phyloP scores from a whole-genome alignment of 1,140 invertebrate species.

The Drosophila santomea region DNA sequence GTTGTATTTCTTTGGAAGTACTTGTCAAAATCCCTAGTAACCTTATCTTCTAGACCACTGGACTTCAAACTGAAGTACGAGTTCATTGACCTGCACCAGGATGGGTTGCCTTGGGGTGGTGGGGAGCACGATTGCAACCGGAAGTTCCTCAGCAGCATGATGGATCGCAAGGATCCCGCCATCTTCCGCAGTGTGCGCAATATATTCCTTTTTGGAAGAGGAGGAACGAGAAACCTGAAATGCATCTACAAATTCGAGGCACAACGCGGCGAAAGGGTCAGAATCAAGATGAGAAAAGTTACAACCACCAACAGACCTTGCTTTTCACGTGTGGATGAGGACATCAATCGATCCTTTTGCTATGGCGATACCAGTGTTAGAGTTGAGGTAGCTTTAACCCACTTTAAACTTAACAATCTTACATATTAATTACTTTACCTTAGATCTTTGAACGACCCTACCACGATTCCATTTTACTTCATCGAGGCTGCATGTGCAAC shows the following conservation, averaged over 20 bases:
- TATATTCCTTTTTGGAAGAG: slow-evolving; percentile 94
- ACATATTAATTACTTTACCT: not conserved
- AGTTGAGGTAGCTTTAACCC: slow-evolving; percentile 57
- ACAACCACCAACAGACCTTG: slow-evolving; percentile 88
- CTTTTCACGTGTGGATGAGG: slow-evolving; percentile 87
- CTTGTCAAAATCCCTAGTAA: slow-evolving; percentile 67
- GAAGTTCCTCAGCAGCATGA: slow-evolving; percentile 88
- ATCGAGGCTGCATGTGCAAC: slow-evolving; percentile 88
- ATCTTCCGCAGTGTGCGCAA: slow-evolving; percentile 90
- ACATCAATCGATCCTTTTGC: slow-evolving; percentile 90
- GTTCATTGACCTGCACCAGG: slow-evolving; percentile 94
- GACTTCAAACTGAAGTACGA: slow-evolving; percentile 95
- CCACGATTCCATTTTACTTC: slow-evolving; percentile 87
- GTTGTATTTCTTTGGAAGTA: not conserved
- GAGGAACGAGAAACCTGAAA: slow-evolving; percentile 92
- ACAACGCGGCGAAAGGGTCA: slow-evolving; percentile 90
- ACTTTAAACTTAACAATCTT: not conserved
- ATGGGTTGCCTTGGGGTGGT: slow-evolving; percentile 91
- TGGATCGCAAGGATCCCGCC: slow-evolving; percentile 86
- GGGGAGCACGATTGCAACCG: slow-evolving; percentile 81
- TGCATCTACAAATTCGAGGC: slow-evolving; percentile 94
- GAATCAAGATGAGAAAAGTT: slow-evolving; percentile 88
- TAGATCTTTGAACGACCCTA: slow-evolving; percentile 90
- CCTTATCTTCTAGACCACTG: slow-evolving; percentile 85
- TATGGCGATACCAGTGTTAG: slow-evolving; percentile 86